Evolutionary conservation across 2,888 invertebrate genomes (phyloP).

Genomic region (Pollenia griseotomentosa): DNA sequence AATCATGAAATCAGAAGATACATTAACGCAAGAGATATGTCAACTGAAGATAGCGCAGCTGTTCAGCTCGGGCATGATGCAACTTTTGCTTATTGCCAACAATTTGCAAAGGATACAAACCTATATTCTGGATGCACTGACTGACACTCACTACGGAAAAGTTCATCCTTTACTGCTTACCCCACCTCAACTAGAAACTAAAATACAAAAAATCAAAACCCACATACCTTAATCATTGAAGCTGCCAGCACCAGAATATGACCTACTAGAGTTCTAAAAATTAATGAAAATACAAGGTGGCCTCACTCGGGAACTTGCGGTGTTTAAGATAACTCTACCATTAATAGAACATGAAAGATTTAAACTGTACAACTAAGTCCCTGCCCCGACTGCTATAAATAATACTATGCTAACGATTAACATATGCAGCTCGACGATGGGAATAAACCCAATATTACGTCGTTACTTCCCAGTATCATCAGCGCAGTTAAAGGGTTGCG

Average conservation of each 20-base stretch:
- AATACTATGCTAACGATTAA: constrained; percentile 1
- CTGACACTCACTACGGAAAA: constrained; percentile 2
- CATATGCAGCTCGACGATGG: background rate
- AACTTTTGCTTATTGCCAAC: constrained; percentile 1
- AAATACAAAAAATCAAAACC: background rate
- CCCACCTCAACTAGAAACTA: background rate
- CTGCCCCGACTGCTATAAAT: background rate
- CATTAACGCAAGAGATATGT: background rate
- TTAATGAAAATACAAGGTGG: background rate
- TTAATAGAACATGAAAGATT: constrained; percentile 6
- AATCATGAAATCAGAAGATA: background rate
- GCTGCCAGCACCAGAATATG: background rate
- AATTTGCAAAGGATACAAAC: constrained; percentile 1
- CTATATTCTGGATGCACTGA: background rate
- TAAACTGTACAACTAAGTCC: background rate
- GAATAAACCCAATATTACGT: background rate
- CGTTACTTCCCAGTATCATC: no score
- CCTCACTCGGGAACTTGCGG: constrained; percentile 1
- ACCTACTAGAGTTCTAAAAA: background rate
- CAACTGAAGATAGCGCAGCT: background rate
- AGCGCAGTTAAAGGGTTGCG: no score
- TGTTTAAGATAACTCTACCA: constrained; percentile 6
- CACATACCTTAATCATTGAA: background rate
- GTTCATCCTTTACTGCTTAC: background rate
- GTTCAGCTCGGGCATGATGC: background rate